A percentile compares a stretch with the other conserved stretches of the same genome.
These are phyloP conservation scores for Andrena trimmerana DNA, from an alignment of 2,888 invertebrate genomes.

Conservation along the genomic window DNA sequence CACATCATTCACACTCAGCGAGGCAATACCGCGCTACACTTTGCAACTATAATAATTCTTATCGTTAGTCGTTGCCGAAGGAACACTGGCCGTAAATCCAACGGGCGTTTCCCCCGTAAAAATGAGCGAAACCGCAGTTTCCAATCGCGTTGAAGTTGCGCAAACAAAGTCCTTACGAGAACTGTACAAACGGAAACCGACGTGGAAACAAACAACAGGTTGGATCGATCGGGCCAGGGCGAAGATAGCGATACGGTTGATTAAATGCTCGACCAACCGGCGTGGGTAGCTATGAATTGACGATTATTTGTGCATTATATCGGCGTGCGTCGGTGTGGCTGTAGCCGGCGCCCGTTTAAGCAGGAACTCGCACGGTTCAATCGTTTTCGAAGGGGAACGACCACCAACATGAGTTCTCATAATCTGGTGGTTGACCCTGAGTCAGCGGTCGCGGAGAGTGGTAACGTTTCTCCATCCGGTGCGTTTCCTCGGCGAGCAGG, in stretches of 20 bases:
- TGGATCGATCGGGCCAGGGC: conserved; percentile 2
- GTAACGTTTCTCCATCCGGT: conserved; percentile 57
- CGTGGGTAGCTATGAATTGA: conserved; percentile 8
- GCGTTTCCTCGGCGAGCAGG: conserved; percentile 12
- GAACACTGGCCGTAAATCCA: neutral
- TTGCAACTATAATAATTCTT: too few species aligned
- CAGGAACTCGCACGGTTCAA: conserved; percentile 59
- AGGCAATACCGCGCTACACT: too few species aligned
- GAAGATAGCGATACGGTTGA: conserved; percentile 26
- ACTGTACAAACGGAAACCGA: neutral
- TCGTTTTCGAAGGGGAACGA: conserved; percentile 62
- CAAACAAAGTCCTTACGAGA: conserved; percentile 16
- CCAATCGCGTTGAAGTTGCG: conserved; percentile 16
- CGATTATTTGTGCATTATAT: conserved; percentile 36
- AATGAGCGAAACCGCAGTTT: neutral
- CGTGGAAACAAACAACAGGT: neutral
- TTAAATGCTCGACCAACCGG: conserved; percentile 28
- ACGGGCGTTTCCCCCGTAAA: neutral
- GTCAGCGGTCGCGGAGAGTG: conserved; percentile 40
- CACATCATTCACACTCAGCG: too few species aligned
- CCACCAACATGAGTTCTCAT: conserved; percentile 60
- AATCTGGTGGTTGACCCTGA: conserved; percentile 66
- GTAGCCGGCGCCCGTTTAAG: conserved; percentile 41
- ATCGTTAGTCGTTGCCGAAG: neutral
- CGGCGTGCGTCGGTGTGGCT: neutral